These are phyloP conservation scores for Phoebastria nigripes DNA, from an alignment of 2,797 vertebrate species.

Conservation along the genomic window DNA sequence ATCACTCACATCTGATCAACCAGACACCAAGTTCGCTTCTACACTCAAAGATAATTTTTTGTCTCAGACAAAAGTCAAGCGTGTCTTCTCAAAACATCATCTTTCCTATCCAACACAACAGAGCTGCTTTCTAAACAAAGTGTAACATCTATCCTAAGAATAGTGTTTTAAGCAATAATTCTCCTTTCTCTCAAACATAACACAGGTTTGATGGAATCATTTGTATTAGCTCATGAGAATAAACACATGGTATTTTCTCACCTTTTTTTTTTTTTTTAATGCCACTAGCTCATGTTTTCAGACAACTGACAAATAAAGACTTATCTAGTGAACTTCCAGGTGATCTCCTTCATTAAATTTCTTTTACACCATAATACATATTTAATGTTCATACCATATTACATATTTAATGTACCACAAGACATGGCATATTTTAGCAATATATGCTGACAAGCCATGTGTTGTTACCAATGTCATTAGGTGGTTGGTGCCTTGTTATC, in stretches of 20 bases:
- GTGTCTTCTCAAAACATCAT: background rate
- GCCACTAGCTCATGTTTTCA: background rate
- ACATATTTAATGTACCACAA: slow-evolving; percentile 12
- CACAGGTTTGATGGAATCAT: background rate
- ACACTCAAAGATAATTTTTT: background rate
- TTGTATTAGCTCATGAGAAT: background rate
- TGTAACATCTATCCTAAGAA: background rate
- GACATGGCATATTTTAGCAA: slow-evolving; percentile 16
- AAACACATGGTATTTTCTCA: background rate
- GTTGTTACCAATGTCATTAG: background rate
- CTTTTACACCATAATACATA: background rate
- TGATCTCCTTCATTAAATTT: background rate
- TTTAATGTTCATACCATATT: slow-evolving; percentile 7
- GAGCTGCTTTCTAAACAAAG: background rate
- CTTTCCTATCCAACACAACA: background rate
- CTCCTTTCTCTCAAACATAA: background rate
- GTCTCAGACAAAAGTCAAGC: background rate
- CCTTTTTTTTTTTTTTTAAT: background rate
- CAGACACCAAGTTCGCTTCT: background rate
- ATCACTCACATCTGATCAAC: background rate
- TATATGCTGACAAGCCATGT: slow-evolving; percentile 21
- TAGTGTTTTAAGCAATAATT: background rate
- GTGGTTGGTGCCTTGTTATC: background rate
- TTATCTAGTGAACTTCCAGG: background rate
- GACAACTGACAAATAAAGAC: background rate